Conservation (phyloP, 1,140 invertebrate species). For the Arion vulgaris region DNA sequence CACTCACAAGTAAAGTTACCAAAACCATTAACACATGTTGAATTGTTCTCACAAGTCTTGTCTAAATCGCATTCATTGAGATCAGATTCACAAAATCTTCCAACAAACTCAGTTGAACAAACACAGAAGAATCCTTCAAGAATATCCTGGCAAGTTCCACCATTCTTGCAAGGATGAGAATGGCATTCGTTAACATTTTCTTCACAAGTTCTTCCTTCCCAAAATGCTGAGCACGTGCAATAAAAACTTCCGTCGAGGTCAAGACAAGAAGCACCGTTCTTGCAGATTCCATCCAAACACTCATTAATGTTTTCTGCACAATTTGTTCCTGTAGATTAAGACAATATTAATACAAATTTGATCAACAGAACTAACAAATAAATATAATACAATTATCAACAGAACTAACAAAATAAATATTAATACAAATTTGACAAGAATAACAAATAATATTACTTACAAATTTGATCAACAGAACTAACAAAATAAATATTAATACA, state of each 20-base stretch:
- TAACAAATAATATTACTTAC: too few relatives aligned
- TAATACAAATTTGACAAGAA: too few relatives aligned
- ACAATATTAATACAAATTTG: background rate
- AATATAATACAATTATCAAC: too few relatives aligned
- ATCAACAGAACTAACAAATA: background rate
- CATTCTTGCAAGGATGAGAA: slow-evolving; percentile 49
- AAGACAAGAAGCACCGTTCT: slow-evolving; percentile 88
- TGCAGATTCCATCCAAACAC: slow-evolving; percentile 81
- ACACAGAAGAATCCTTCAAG: slow-evolving; percentile 78
- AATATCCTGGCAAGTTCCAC: slow-evolving; percentile 48
- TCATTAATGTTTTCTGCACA: slow-evolving; percentile 56
- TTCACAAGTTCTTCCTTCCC: slow-evolving; percentile 43
- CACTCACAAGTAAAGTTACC: slow-evolving; percentile 79
- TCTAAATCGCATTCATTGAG: slow-evolving; percentile 49
- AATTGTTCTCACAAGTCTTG: slow-evolving; percentile 53
- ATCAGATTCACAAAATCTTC: slow-evolving; percentile 42
- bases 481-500: too few relatives aligned
- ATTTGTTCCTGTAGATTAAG: slow-evolving; percentile 14
- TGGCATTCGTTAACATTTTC: slow-evolving; percentile 51
- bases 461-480: too few relatives aligned
- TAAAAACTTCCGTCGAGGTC: slow-evolving; percentile 74
- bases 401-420: too few relatives aligned
- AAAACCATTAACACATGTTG: slow-evolving; percentile 43
- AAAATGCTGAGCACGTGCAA: slow-evolving; percentile 83
- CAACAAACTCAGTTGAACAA: slow-evolving; percentile 76